Evolutionary conservation across 2,888 invertebrate genomes (phyloP), one percentile per base, ranked within the genome.

Genomic region (Ctena decussata): DNA sequence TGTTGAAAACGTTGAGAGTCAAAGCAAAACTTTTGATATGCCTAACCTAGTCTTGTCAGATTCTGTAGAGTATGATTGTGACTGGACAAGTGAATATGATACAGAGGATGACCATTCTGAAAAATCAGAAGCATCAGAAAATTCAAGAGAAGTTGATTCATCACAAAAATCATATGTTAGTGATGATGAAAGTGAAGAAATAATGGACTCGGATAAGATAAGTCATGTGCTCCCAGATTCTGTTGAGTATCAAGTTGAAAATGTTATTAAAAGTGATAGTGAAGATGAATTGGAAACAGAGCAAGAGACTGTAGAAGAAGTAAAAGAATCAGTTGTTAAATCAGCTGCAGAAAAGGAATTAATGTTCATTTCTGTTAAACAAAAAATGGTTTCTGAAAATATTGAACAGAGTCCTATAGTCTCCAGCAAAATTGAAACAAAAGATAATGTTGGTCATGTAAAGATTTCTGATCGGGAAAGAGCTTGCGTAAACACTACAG

Each of bases 61-160:
- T 44, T 83, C 82, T 5, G 41, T 82, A 37, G 82, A 49, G 12
- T 82, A 82, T 53, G 72, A 37, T 53, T 32, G 8, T 35, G 69
- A 77, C 41, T 41, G 41, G 41, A 11, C 41, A 41, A 41, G 41
- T 41, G 41, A 41, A 41, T 73, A 46, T 35, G 73, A 53, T 73
- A 35, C 30, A 24, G 30, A 37, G 5, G 11, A 18, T n/a, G 44
- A 44, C 15, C n/a, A n/a, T n/a, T n/a, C n/a, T n/a, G 37, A 41
- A 60, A 71, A 2, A 8, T 41, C 41, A 41, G 41, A 41, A 21
- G 11, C 12, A 71, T 30, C 24, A 35, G 37, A 6, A 37, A 41
- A 41, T 41, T 41, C 15, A 41, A 41, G 15, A 41, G 41, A 41
- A 41, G 6, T 41, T 41, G 41, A 41, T 41, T 6, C 6, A 41